Evolutionary conservation across 2,113 vertebrate species (phyloP).

Genomic region (Tragelaphus strepsiceros): DNA sequence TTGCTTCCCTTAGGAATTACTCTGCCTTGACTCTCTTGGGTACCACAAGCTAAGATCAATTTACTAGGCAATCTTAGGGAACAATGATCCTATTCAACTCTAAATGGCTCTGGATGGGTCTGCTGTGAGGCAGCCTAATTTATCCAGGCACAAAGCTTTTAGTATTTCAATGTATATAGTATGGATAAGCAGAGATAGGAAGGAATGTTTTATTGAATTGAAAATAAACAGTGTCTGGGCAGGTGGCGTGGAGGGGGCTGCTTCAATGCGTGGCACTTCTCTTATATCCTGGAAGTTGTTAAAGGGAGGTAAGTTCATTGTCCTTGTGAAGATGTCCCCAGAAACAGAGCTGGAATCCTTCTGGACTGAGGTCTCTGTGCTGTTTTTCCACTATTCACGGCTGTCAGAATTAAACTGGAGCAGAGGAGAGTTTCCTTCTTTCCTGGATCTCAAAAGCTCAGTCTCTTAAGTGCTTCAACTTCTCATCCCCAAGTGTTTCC

Average conservation of each 20-base stretch:
- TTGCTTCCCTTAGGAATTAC: neutral
- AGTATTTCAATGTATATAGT: neutral
- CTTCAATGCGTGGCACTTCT: fast-evolving
- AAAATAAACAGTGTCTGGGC: neutral
- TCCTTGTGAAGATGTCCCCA: neutral
- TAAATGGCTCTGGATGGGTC: neutral
- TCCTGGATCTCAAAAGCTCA: conserved; percentile 57
- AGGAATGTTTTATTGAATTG: neutral
- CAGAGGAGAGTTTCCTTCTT: conserved; percentile 36
- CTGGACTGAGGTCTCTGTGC: neutral
- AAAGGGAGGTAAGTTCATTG: neutral
- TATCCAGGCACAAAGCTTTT: neutral
- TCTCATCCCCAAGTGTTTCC: conserved; percentile 57
- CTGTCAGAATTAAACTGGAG: neutral
- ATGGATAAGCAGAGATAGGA: neutral
- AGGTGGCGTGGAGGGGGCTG: neutral
- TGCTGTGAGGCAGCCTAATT: neutral
- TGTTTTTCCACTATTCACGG: neutral
- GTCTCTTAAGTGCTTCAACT: neutral
- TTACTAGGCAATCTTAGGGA: neutral
- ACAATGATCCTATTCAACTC: neutral
- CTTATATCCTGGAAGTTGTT: fast-evolving
- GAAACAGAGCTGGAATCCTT: neutral
- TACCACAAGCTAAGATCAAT: neutral
- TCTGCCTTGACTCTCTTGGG: neutral